phyloP scores from a whole-genome alignment of 2,113 vertebrate genomes.

The Cavia aperea region DNA sequence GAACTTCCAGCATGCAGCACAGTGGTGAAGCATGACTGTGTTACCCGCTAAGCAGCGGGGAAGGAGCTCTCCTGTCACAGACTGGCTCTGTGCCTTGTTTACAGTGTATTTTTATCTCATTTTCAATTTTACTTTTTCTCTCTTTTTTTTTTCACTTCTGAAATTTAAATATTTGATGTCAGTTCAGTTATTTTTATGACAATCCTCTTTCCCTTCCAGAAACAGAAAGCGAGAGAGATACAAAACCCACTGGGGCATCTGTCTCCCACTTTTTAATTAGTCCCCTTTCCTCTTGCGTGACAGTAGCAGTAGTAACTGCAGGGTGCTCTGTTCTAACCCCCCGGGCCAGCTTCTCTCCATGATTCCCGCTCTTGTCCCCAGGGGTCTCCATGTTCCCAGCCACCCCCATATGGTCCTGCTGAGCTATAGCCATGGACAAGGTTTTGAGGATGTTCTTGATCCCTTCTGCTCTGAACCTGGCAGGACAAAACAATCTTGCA shows the following conservation, averaged over 20 bases:
- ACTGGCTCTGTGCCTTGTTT: constrained; percentile 68
- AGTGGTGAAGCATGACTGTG: neutral
- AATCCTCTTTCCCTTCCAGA: constrained; percentile 70
- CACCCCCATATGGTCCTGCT: neutral
- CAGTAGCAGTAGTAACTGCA: constrained; percentile 34
- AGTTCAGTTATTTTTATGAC: constrained; percentile 76
- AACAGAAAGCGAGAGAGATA: constrained; percentile 67
- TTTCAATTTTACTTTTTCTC: constrained; percentile 58
- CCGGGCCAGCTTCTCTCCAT: neutral
- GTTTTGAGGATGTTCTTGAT: neutral
- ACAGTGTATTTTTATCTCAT: constrained; percentile 70
- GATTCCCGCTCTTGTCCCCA: neutral
- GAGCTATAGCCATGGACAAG: neutral
- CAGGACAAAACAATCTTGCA: neutral
- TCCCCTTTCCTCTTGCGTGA: constrained; percentile 39
- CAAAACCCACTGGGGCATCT: constrained; percentile 68
- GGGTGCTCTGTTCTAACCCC: constrained; percentile 9
- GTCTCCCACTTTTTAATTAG: constrained; percentile 72
- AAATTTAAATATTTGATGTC: constrained; percentile 76
- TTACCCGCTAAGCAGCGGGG: constrained; percentile 39
- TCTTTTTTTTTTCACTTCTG: constrained; percentile 22
- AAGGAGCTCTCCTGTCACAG: constrained; percentile 57
- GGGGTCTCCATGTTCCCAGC: neutral
- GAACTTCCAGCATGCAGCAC: neutral
- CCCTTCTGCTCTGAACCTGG: neutral